phyloP scores from a whole-genome alignment of 2,888 invertebrate genomes.

The Sacculina carcini region DNA sequence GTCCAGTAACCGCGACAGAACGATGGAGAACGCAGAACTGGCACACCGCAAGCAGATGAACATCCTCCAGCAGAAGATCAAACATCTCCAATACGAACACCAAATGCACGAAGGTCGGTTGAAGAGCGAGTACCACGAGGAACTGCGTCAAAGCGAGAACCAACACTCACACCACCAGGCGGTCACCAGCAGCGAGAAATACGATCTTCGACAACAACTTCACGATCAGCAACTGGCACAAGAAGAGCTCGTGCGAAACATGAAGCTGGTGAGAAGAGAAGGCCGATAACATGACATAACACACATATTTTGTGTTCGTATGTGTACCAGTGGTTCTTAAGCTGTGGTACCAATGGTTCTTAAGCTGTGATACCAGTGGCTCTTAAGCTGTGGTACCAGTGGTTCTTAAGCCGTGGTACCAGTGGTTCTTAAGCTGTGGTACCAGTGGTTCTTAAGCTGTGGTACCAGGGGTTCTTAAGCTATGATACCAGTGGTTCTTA shows the following conservation, averaged over 20 bases:
- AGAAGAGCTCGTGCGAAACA: not conserved
- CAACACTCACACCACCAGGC: conserved; percentile 8
- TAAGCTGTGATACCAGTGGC: too few relatives aligned
- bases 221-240: not conserved
- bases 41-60: conserved; percentile 63
- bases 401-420: too few relatives aligned
- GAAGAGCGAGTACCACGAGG: conserved; percentile 27
- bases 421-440: too few relatives aligned
- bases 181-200: conserved; percentile 7
- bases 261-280: conserved; percentile 1
- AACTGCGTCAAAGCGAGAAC: conserved; percentile 8
- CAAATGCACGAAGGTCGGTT: conserved; percentile 56
- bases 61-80: conserved; percentile 72
- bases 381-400: too few relatives aligned
- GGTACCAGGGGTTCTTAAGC: too few relatives aligned
- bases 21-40: conserved; percentile 63
- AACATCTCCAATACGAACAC: conserved; percentile 73
- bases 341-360: not conserved
- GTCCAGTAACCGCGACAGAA: conserved; percentile 45
- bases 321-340: too few relatives aligned
- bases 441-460: too few relatives aligned
- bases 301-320: too few relatives aligned
- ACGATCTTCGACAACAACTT: conserved; percentile 3
- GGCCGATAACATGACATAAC: too few relatives aligned
- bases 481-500: too few relatives aligned